Base-by-base conservation (phyloP, 2,888 invertebrate species). In the Phaonia tiefii region DNA sequence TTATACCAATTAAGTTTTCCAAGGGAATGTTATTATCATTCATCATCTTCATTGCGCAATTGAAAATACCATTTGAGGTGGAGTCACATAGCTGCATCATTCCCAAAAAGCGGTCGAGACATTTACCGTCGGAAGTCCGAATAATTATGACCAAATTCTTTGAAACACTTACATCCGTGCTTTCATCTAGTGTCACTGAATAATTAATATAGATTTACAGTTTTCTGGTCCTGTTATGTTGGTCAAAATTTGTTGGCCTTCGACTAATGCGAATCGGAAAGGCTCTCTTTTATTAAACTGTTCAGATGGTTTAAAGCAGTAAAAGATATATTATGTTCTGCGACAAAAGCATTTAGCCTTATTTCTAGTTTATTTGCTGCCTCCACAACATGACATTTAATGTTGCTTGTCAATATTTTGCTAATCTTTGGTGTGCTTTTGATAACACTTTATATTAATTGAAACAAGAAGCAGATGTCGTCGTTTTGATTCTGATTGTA, bases 181-280 rank as follows among this genome's bases (percentile, higher is more conserved):
- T 46, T 15, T 46, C 46, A 17, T 46, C 46, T n/a, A n/a, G n/a
- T n/a, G n/a, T n/a, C 46, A 46, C 15, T 46, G 46, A 46, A 46
- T 46, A 46, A 46, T 46, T 17, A 46, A 1, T 17, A 11, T 46
- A 2, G 15, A 15, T 15, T 46, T 46, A 8, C 46, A 5, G 46
- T 46, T 46, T 46, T 46, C 2, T n/a, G 3, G 2, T 15, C 46
- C 17, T 5, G 15, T 46, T 46, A 46, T 10, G 2, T n/a, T 17
- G 1, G 46, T 46, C 11, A 17, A 46, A 46, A 17, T 46, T 46
- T 46, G 46, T 17, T 46, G 15, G 17, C 46, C 46, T 46, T 46
- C 17, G 15, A n/a, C n/a, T n/a, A n/a, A n/a, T n/a, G n/a, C n/a
- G n/a, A n/a, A n/a, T n/a, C n/a, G n/a, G n/a, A n/a, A n/a, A n/a